Percentiles rank a stretch among this genome's conserved stretches.
phyloP scores from a whole-genome alignment of 2,113 vertebrate species.

The Pipa parva region DNA sequence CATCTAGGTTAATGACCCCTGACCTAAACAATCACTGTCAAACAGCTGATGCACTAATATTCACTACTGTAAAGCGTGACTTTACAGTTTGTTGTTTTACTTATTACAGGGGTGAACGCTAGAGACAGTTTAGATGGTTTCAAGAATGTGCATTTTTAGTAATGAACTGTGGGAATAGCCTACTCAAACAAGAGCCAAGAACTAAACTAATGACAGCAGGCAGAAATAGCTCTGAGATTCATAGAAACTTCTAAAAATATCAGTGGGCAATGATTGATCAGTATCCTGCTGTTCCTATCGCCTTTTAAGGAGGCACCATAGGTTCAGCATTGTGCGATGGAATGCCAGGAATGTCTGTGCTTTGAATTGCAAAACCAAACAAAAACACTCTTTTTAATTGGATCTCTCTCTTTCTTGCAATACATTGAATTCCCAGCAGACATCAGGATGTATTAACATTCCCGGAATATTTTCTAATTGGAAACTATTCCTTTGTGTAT shows the following conservation, averaged over 20 bases:
- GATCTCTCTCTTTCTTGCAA: conserved; percentile 10
- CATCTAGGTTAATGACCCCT: too few relatives aligned
- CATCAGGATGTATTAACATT: conserved; percentile 32
- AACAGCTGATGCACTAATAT: too few relatives aligned
- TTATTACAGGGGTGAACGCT: too few relatives aligned
- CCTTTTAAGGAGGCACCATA: conserved; percentile 54
- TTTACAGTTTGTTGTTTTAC: too few relatives aligned
- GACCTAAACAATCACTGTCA: too few relatives aligned
- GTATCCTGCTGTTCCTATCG: conserved; percentile 46
- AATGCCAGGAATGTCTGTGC: conserved; percentile 57
- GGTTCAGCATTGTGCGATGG: conserved; percentile 27
- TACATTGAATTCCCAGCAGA: conserved; percentile 14
- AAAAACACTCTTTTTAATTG: conserved; percentile 20
- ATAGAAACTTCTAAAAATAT: conserved; percentile 47
- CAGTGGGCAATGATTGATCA: conserved; percentile 44
- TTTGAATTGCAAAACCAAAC: conserved; percentile 40
- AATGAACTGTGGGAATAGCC: conserved; percentile 11
- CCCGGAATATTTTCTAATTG: conserved; percentile 15
- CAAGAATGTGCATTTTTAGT: not conserved
- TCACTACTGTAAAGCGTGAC: too few relatives aligned
- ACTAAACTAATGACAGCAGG: conserved; percentile 13
- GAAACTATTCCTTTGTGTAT: conserved; percentile 16
- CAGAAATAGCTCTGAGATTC: conserved; percentile 35
- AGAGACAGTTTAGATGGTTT: too few relatives aligned
- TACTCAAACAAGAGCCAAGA: conserved; percentile 7